Conservation (phyloP, 2,113 vertebrate species). For the Bubo blakistoni region DNA sequence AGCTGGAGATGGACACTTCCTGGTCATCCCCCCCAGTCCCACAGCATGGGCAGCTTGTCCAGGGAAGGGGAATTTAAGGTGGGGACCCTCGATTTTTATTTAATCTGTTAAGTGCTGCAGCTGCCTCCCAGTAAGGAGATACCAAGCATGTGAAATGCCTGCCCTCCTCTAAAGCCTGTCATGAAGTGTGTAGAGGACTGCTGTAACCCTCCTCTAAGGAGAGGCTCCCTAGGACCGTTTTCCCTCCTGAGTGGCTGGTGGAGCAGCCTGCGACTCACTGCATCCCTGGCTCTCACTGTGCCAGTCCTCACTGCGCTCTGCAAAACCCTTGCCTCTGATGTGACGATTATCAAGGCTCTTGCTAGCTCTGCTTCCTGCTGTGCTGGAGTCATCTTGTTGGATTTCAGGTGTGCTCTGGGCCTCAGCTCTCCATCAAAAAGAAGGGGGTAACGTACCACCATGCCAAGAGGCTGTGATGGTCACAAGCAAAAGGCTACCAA, state of each 20-base stretch:
- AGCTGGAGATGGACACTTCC: neutral
- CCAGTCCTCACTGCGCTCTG: fast-evolving
- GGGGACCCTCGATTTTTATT: neutral
- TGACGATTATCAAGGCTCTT: neutral
- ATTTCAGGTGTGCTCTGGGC: neutral
- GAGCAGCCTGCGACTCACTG: neutral
- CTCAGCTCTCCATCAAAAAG: neutral
- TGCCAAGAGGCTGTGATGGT: neutral
- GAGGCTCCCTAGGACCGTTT: neutral
- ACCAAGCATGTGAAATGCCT: neutral
- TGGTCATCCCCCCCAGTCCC: neutral
- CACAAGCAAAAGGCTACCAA: neutral
- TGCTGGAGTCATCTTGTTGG: neutral
- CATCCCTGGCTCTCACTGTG: fast-evolving
- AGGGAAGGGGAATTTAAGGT: neutral
- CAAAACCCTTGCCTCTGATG: neutral
- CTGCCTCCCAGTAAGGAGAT: neutral
- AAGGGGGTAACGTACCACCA: neutral
- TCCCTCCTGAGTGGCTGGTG: neutral
- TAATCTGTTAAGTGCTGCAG: neutral
- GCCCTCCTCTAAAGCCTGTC: neutral
- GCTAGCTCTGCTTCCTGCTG: neutral
- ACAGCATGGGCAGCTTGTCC: neutral
- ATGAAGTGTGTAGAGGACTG: neutral
- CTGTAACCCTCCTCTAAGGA: neutral